Evolutionary conservation across 64 coral and sea anemone species (phyloP).

Genomic region (Montipora capricornis): DNA sequence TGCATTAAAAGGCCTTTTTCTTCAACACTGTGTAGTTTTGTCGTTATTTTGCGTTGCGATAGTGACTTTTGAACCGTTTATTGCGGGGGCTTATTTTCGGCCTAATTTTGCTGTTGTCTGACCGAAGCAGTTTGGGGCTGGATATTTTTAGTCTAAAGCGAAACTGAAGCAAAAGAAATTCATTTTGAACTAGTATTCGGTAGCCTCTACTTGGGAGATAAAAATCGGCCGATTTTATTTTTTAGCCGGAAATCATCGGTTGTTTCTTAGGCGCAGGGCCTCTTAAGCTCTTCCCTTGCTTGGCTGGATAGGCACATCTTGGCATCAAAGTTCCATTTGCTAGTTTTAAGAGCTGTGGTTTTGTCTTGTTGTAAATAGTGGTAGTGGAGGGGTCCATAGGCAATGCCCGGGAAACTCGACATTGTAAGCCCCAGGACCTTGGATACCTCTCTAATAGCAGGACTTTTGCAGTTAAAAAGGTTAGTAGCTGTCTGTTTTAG

Average conservation of each 20-base stretch:
- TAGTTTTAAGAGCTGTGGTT: not conserved
- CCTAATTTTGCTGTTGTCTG: no score
- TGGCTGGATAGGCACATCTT: not conserved
- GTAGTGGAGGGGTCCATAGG: constrained; percentile 7
- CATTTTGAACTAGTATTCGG: no score
- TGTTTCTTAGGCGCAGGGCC: not conserved
- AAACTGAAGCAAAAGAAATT: no score
- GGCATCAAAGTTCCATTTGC: constrained; percentile 19
- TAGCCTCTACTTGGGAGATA: no score
- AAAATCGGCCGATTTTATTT: not conserved
- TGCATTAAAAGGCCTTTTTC: no score
- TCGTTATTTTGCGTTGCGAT: no score
- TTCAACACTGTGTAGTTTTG: no score
- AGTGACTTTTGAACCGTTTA: no score
- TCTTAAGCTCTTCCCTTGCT: not conserved
- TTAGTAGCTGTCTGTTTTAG: constrained; percentile 4
- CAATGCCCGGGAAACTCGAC: constrained; percentile 23
- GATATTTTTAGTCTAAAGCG: no score
- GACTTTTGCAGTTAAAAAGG: not conserved
- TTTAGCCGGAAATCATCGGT: not conserved
- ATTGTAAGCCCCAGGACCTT: not conserved
- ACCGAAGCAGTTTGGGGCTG: no score
- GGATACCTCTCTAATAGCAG: constrained; percentile 3
- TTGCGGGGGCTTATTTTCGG: no score
- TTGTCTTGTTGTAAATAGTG: not conserved